Evolutionary conservation across 2,888 invertebrate genomes (phyloP).

Genomic region (Pherbina coryleti): DNA sequence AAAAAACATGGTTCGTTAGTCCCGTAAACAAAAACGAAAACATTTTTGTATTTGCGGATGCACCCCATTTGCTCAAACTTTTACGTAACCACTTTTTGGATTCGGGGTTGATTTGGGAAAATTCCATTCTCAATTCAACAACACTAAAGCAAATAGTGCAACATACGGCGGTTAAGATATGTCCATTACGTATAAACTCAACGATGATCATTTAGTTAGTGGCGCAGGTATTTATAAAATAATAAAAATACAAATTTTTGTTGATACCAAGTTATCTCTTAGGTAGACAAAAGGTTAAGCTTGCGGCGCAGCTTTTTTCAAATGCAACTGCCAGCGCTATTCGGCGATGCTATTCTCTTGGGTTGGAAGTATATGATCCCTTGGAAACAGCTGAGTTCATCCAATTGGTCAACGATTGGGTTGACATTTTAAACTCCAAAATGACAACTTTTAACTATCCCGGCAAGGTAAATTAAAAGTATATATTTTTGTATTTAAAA

Average conservation of each 20-base stretch:
- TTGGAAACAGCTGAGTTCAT: background rate
- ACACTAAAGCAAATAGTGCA: background rate
- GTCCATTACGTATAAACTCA: constrained; percentile 6
- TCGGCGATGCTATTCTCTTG: background rate
- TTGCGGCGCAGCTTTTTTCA: too few relatives aligned
- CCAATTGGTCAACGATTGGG: background rate
- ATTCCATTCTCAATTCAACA: background rate
- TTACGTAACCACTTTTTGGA: too few relatives aligned
- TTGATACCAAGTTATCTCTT: too few relatives aligned
- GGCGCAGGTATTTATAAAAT: too few relatives aligned
- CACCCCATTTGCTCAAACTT: too few relatives aligned
- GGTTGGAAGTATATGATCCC: background rate
- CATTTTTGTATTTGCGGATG: background rate
- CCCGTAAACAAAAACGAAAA: background rate
- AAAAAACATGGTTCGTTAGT: too few relatives aligned
- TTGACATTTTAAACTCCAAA: background rate
- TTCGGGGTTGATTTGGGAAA: too few relatives aligned
- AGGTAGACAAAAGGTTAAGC: background rate
- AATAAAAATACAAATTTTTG: too few relatives aligned
- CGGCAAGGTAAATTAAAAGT: too few relatives aligned
- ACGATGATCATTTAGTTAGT: background rate
- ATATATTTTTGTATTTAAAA: background rate
- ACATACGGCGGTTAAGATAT: background rate
- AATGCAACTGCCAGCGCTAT: background rate
- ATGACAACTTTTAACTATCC: too few relatives aligned